phyloP scores from a whole-genome alignment of 2,797 vertebrate genomes.

The Lepilemur ruficaudatus region DNA sequence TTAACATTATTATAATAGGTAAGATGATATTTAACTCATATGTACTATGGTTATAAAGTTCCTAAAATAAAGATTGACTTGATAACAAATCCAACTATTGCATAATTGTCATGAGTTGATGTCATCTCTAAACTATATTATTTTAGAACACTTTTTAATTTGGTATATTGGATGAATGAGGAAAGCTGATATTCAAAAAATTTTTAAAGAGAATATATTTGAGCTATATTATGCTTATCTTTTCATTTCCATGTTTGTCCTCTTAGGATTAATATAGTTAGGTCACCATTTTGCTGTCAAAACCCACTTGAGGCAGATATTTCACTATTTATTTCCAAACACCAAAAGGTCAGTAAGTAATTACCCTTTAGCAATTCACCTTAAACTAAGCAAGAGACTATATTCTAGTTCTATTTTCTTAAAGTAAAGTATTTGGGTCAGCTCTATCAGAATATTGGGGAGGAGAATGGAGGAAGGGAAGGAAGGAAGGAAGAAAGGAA shows the following conservation, averaged over 20 bases:
- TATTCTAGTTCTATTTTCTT: not conserved
- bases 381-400: not conserved
- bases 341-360: not conserved
- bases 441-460: not conserved
- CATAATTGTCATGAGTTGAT: not conserved
- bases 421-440: not conserved
- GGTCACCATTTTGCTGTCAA: not conserved
- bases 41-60: not conserved
- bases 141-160: not conserved
- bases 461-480: not conserved
- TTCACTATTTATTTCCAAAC: conserved; percentile 1
- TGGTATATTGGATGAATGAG: not conserved
- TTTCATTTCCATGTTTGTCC: not conserved
- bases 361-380: not conserved
- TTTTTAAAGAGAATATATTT: not conserved
- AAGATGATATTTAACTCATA: not conserved
- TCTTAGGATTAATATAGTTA: not conserved
- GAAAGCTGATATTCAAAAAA: not conserved
- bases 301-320: not conserved
- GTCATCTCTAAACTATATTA: not conserved
- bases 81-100: not conserved
- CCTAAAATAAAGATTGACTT: not conserved
- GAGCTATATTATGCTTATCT: not conserved
- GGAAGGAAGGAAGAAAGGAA: rapidly evolving
- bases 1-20: not conserved